Conservation (phyloP, 2,888 invertebrate genomes). For the Drosophila tripunctata region DNA sequence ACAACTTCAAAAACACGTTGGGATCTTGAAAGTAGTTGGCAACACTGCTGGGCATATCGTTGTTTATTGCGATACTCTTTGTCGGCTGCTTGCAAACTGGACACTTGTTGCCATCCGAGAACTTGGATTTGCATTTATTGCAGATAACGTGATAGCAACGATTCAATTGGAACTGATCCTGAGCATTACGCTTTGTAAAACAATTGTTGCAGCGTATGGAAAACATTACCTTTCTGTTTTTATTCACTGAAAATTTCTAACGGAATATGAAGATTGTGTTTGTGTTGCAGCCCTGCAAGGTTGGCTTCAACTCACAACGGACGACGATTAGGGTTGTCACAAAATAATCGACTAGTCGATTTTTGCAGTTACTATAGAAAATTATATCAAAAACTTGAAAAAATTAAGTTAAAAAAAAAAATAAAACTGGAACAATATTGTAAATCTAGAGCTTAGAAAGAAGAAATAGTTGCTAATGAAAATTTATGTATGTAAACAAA, state of each 20-base stretch:
- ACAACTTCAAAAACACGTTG: conserved; percentile 29
- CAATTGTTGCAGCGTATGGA: conserved; percentile 57
- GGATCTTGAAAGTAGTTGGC: conserved; percentile 58
- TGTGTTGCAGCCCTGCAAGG: conserved; percentile 26
- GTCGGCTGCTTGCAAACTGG: conserved; percentile 33
- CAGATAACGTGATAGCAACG: conserved; percentile 58
- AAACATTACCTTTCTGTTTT: conserved; percentile 43
- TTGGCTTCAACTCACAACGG: conserved; percentile 13
- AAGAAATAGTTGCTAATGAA: no score
- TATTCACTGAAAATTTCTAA: conserved; percentile 14
- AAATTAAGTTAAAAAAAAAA: no score
- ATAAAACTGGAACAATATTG: no score
- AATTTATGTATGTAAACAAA: no score
- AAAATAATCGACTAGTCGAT: no score
- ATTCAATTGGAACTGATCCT: conserved; percentile 27
- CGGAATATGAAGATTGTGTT: conserved; percentile 10
- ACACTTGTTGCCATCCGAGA: conserved; percentile 23
- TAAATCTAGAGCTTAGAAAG: no score
- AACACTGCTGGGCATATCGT: conserved; percentile 36
- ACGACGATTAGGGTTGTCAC: no score
- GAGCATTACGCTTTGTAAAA: background rate
- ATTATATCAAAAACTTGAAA: no score
- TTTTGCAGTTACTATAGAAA: no score
- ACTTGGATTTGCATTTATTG: conserved; percentile 16
- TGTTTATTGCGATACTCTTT: conserved; percentile 18